A percentile compares a stretch with the other conserved stretches of the same genome.
These are phyloP conservation scores for Irena cyanogastra DNA, from an alignment of 2,113 vertebrate genomes.

Conservation along the genomic window DNA sequence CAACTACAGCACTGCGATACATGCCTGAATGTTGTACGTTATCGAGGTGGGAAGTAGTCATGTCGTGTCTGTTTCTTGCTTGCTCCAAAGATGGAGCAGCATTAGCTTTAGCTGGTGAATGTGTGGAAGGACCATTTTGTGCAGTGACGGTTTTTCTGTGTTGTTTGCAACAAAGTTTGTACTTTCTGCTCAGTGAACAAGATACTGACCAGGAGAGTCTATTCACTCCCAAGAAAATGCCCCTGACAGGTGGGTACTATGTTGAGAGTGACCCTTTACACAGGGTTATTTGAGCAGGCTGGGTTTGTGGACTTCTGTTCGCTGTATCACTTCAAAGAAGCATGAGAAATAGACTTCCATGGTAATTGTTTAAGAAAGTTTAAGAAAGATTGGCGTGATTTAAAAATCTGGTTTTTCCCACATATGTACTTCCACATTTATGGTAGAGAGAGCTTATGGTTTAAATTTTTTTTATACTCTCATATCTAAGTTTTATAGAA, in stretches of 20 bases:
- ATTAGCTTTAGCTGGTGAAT: background rate
- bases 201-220: background rate
- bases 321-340: background rate
- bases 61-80: background rate
- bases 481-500: background rate
- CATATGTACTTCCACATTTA: background rate
- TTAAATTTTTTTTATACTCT: background rate
- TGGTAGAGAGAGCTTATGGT: background rate
- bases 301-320: background rate
- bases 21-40: background rate
- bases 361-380: background rate
- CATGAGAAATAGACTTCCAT: background rate
- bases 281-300: background rate
- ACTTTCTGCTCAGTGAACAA: background rate
- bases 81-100: background rate
- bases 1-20: background rate
- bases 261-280: background rate
- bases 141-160: background rate
- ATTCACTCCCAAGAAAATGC: background rate
- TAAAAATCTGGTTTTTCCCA: background rate
- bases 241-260: background rate
- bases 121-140: background rate
- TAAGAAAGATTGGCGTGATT: background rate
- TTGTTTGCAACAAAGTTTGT: background rate
- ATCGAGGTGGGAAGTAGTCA: background rate